phyloP scores from a whole-genome alignment of 2,113 vertebrate genomes.

The Saguinus imperator region DNA sequence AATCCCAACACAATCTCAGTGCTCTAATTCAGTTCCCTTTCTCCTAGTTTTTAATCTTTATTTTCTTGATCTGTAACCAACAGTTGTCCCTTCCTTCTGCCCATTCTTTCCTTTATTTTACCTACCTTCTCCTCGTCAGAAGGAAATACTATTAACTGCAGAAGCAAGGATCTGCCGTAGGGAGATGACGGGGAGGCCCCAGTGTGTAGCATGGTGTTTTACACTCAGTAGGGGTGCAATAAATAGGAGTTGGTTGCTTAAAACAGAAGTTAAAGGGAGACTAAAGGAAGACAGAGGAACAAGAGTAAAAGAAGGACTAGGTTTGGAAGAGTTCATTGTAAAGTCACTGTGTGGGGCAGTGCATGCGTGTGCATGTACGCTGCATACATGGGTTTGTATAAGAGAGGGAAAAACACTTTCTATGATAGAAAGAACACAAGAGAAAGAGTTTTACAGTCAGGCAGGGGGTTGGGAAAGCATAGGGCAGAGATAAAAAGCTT shows the following conservation, averaged over 20 bases:
- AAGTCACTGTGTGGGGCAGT: not conserved
- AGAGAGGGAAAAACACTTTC: not conserved
- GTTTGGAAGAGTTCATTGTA: not conserved
- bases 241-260: not conserved
- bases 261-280: not conserved
- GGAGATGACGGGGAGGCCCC: not conserved
- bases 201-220: fast-evolving
- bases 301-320: not conserved
- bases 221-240: not conserved
- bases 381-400: not conserved
- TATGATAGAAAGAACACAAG: not conserved
- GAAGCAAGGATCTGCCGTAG: not conserved
- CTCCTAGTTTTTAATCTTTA: not conserved
- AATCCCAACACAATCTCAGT: not conserved
- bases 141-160: not conserved
- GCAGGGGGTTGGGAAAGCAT: not conserved
- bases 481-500: not conserved
- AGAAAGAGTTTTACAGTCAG: not conserved
- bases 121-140: not conserved
- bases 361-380: not conserved
- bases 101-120: not conserved
- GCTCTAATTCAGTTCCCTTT: not conserved
- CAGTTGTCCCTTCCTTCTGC: not conserved
- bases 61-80: not conserved
- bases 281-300: not conserved